Evolutionary conservation across 2,113 vertebrate genomes (phyloP).

Genomic region (Todiramphus chloris): DNA sequence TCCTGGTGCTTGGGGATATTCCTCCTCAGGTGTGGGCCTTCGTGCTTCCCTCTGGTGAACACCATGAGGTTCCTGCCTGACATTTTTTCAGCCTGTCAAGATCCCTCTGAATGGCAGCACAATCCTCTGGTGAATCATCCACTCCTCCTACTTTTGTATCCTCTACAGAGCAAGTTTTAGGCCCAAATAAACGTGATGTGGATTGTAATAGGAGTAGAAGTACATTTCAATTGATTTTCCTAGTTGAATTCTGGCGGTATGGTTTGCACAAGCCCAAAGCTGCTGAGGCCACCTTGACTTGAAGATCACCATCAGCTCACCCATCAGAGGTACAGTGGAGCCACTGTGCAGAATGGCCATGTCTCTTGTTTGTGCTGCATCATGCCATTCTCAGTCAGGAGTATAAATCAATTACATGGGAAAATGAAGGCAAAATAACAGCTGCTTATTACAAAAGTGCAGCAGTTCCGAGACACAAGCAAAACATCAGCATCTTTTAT

Average conservation of each 20-base stretch:
- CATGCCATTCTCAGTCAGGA: background rate
- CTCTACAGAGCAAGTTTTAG: background rate
- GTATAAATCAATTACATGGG: slow-evolving; percentile 5
- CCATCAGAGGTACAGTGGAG: background rate
- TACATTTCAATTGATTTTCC: background rate
- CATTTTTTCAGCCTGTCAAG: background rate
- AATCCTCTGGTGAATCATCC: background rate
- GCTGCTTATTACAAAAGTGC: background rate
- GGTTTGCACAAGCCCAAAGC: background rate
- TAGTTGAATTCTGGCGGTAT: background rate
- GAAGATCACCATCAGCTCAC: background rate
- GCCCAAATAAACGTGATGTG: background rate
- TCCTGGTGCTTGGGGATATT: background rate
- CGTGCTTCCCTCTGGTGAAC: background rate
- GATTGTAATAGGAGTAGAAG: background rate
- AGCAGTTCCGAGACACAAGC: background rate
- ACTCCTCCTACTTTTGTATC: background rate
- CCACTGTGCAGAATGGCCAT: background rate
- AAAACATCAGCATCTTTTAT: background rate
- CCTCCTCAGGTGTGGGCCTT: background rate
- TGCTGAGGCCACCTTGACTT: background rate
- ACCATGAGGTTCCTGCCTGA: background rate
- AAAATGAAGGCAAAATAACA: background rate
- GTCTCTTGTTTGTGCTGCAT: background rate
- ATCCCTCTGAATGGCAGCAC: background rate